Conservation (phyloP, 2,113 vertebrate species). For the Engystomops pustulosus region DNA sequence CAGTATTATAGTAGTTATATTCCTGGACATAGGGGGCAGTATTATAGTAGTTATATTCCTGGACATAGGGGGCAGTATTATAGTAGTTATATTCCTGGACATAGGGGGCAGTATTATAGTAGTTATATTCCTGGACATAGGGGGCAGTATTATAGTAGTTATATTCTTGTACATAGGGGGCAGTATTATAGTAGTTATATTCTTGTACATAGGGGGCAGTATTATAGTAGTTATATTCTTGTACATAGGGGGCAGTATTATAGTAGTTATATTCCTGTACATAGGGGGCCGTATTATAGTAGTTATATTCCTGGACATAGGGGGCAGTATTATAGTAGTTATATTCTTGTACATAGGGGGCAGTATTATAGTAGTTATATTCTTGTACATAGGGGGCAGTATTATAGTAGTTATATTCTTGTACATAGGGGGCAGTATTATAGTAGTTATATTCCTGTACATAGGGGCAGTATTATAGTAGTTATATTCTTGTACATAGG, state of each 20-base stretch:
- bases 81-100: no score
- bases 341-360: neutral
- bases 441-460: slow-evolving; percentile 4
- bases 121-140: neutral
- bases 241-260: neutral
- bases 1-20: no score
- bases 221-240: slow-evolving; percentile 4
- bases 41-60: no score
- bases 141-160: neutral
- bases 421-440: neutral
- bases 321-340: no score
- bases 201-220: neutral
- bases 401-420: slow-evolving; percentile 10
- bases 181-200: neutral
- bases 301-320: neutral
- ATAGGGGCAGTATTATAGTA: neutral
- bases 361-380: slow-evolving; percentile 4
- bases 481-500: neutral
- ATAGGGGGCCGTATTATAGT: neutral
- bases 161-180: neutral
- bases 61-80: no score
- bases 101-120: neutral
- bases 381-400: neutral
- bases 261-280: slow-evolving; percentile 5
- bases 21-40: no score